Evolutionary conservation across 1,140 invertebrate genomes (phyloP).

Genomic region (Hetaerina americana): DNA sequence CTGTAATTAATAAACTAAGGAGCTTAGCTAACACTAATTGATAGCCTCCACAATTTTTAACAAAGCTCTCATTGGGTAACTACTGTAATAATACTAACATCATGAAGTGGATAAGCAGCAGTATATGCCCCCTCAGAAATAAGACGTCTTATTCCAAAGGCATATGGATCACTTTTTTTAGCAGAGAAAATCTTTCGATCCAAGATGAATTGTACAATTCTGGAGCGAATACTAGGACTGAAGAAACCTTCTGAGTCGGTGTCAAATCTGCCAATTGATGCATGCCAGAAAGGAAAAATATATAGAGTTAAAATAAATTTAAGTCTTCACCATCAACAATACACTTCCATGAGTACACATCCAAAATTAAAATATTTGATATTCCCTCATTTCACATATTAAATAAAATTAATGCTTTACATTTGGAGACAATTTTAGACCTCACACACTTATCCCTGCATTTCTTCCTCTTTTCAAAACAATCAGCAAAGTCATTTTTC

Average conservation of each 20-base stretch:
- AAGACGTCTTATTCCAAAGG: slow-evolving; percentile 73
- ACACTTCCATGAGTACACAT: neutral
- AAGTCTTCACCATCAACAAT: neutral
- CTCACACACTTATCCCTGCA: too few species aligned
- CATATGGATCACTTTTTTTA: slow-evolving; percentile 45
- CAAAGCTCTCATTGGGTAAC: too few species aligned
- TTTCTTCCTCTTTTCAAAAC: too few species aligned
- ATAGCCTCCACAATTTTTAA: too few species aligned
- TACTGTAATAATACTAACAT: slow-evolving; percentile 45
- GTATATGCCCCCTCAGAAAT: slow-evolving; percentile 61
- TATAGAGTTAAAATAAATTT: slow-evolving; percentile 14
- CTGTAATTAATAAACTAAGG: too few species aligned
- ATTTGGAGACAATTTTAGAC: too few species aligned
- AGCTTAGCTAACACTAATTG: too few species aligned
- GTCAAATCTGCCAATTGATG: slow-evolving; percentile 55
- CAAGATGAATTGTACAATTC: slow-evolving; percentile 85
- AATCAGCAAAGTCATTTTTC: too few species aligned
- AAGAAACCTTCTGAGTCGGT: slow-evolving; percentile 69
- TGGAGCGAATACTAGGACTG: slow-evolving; percentile 65
- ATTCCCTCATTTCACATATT: too few species aligned
- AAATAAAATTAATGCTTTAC: too few species aligned
- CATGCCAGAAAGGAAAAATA: too few species aligned
- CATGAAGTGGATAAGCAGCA: slow-evolving; percentile 82
- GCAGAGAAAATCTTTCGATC: slow-evolving; percentile 69
- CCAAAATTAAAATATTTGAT: neutral